phyloP scores from a whole-genome alignment of 2,113 vertebrate genomes.

The Platycercus adscitus region DNA sequence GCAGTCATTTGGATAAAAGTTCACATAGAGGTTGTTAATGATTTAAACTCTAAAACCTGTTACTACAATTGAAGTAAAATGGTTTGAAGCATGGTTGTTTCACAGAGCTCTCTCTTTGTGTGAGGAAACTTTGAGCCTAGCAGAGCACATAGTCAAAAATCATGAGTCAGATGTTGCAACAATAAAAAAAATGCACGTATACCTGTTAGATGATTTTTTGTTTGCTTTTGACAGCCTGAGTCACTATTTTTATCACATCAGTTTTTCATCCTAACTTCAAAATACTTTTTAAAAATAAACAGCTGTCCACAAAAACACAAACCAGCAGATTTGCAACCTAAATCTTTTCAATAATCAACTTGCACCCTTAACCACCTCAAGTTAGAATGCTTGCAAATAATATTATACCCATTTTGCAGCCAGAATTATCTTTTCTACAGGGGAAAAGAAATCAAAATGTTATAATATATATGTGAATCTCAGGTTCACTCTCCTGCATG shows the following conservation, averaged over 20 bases:
- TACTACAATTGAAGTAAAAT: slow-evolving; percentile 77
- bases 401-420: not conserved
- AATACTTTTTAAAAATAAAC: slow-evolving; percentile 13
- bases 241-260: slow-evolving; percentile 67
- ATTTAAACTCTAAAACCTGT: slow-evolving; percentile 84
- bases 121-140: slow-evolving; percentile 75
- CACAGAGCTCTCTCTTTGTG: slow-evolving; percentile 71
- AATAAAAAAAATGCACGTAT: not conserved
- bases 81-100: slow-evolving; percentile 73
- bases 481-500: not conserved
- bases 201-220: not conserved
- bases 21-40: slow-evolving; percentile 80
- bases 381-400: not conserved
- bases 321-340: not conserved
- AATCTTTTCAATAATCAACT: not conserved
- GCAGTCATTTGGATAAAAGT: slow-evolving; percentile 83
- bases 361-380: not conserved
- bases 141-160: slow-evolving; percentile 72
- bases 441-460: not conserved
- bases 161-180: slow-evolving; percentile 72
- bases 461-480: not conserved
- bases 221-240: slow-evolving; percentile 65
- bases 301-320: slow-evolving; percentile 12
- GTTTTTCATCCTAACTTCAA: slow-evolving; percentile 62
- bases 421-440: not conserved